Percentiles rank a stretch among this genome's conserved stretches.
Evolutionary conservation across 2,113 vertebrate genomes (phyloP).

Genomic region (Daboia siamensis): DNA sequence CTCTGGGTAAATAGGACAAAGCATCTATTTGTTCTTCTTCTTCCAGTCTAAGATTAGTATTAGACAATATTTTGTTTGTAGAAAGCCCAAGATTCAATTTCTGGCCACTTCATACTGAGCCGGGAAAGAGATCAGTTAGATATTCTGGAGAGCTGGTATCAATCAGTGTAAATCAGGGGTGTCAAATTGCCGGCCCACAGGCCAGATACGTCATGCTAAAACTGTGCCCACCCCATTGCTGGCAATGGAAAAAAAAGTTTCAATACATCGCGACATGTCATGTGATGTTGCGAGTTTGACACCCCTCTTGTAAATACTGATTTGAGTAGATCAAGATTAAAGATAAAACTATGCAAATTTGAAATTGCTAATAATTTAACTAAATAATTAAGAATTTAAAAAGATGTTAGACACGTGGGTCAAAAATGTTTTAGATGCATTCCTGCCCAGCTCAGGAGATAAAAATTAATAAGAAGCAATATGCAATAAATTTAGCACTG

Average conservation of each 20-base stretch:
- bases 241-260: too few relatives aligned
- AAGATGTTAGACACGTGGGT: not conserved
- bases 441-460: too few relatives aligned
- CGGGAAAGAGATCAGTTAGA: not conserved
- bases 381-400: not conserved
- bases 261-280: too few relatives aligned
- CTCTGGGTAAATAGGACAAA: not conserved
- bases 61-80: not conserved
- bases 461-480: not conserved
- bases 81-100: not conserved
- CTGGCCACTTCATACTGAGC: not conserved
- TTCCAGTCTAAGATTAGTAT: not conserved
- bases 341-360: not conserved
- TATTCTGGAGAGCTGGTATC: not conserved
- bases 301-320: not conserved
- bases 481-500: not conserved
- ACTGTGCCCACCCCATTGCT: too few relatives aligned
- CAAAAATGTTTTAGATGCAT: not conserved
- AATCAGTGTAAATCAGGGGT: too few relatives aligned
- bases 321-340: not conserved
- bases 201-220: too few relatives aligned
- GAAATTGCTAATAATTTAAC: not conserved
- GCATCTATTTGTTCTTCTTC: not conserved
- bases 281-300: too few relatives aligned
- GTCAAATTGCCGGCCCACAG: too few relatives aligned